Base-by-base conservation (phyloP, 2,888 invertebrate species). In the Nephrocerus scutellatus region DNA sequence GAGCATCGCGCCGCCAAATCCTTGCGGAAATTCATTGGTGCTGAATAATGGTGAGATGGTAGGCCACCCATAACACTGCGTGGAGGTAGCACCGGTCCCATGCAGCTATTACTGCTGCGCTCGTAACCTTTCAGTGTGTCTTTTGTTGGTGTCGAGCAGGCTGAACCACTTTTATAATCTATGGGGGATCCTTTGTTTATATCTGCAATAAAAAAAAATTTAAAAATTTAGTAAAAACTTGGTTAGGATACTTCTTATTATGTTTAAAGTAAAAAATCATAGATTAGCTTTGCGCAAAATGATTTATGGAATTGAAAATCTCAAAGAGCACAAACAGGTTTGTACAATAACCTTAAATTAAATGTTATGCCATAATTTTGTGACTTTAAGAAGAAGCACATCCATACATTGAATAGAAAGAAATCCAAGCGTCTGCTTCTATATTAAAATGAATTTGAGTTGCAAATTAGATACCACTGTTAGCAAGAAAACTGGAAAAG, bases 91-190 rank as follows among this genome's bases (percentile, higher is more conserved):
- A 82, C 82, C 20, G 84, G 84, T 51, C 80, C 81, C 66, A 79
- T 75, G 54, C 75, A 74, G 62, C 80, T 74, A 49, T 59, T 64
- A 60, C 80, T 74, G 52, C 60, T 62, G 65, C 80, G 76, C 60
- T 75, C 77, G 60, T 62, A 70, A 62, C 68, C 61, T 66, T 73
- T 71, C 51, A 72, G 60, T 64, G 74, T 78, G 60, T 81, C 80
- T 72, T 82, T 82, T 67, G 82, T 82, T 56, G 88, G 88, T 75
- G 87, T 88, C 72, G 85, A 86, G 70, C 87, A 87, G 63, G 87
- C 84, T 46, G 87, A 87, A 44, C 66, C 68, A 65, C 86, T 83
- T 74, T 85, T 88, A 74, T 88, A 88, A 72, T 90, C 89, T 75
- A 85, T 79, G 63, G 83, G 81, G 62, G 84, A 80, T 75, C 84